phyloP scores from a whole-genome alignment of 2,888 invertebrate species.

The Achlya flavicornis region DNA sequence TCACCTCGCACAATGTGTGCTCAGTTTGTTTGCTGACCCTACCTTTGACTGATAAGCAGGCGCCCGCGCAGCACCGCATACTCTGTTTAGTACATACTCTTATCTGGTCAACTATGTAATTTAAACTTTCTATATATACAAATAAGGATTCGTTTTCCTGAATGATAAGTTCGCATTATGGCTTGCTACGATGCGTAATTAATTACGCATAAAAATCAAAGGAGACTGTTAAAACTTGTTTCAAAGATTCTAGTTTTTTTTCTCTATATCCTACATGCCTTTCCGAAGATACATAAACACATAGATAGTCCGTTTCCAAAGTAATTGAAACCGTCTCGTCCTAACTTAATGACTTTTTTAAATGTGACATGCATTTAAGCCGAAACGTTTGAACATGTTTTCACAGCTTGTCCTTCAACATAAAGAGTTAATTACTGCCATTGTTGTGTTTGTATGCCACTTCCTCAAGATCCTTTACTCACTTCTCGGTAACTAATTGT shows the following conservation, averaged over 20 bases:
- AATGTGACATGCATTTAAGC: slow-evolving; percentile 1
- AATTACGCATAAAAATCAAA: too few relatives aligned
- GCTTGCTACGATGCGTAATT: too few relatives aligned
- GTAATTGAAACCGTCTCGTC: background rate
- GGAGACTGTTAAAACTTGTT: too few relatives aligned
- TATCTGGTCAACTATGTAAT: slow-evolving; percentile 15
- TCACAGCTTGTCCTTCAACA: slow-evolving; percentile 16
- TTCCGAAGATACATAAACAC: too few relatives aligned
- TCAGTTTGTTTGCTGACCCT: slow-evolving; percentile 64
- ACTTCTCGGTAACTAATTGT: background rate
- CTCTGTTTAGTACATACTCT: background rate
- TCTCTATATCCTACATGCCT: too few relatives aligned
- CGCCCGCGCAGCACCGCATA: slow-evolving; percentile 41
- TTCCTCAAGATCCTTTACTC: slow-evolving; percentile 13
- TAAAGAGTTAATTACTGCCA: slow-evolving; percentile 12
- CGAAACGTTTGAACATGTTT: slow-evolving; percentile 15
- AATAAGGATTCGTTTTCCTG: slow-evolving; percentile 13
- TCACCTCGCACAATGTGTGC: slow-evolving; percentile 30
- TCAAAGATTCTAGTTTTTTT: too few relatives aligned
- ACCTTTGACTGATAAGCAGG: slow-evolving; percentile 76
- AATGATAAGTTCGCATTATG: background rate
- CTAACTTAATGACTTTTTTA: slow-evolving; percentile 9
- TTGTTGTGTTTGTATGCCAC: slow-evolving; percentile 11
- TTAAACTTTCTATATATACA: slow-evolving; percentile 10
- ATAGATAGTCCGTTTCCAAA: too few relatives aligned